Evolutionary conservation across 35 echinoderm and acorn worm genomes (phyloP).

Genomic region (Holothuria glaberrima): DNA sequence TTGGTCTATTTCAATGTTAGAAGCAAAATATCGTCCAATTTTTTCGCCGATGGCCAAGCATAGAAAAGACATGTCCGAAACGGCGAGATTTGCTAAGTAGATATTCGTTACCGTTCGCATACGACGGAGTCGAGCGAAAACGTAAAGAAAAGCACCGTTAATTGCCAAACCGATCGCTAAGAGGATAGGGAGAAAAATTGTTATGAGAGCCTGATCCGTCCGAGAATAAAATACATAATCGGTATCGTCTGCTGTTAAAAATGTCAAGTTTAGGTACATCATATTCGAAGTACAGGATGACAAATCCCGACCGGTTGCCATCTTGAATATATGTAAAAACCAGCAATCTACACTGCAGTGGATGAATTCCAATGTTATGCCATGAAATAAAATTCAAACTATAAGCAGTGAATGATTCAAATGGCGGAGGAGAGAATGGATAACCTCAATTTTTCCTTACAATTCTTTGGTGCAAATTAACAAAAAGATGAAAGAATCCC

Average conservation of each 20-base stretch:
- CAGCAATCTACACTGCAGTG: no score
- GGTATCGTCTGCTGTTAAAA: neutral
- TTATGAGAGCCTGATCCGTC: slow-evolving; percentile 61
- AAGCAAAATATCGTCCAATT: slow-evolving; percentile 52
- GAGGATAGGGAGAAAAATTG: slow-evolving; percentile 70
- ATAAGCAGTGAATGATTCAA: no score
- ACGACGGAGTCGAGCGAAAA: slow-evolving; percentile 59
- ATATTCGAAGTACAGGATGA: slow-evolving; percentile 27
- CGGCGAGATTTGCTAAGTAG: slow-evolving; percentile 84
- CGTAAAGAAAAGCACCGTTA: slow-evolving; percentile 76
- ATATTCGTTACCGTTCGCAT: slow-evolving; percentile 90
- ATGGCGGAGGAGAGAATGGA: no score
- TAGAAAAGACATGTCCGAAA: slow-evolving; percentile 73
- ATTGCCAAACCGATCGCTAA: slow-evolving; percentile 60
- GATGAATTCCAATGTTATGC: no score
- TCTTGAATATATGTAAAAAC: neutral
- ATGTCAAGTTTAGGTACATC: slow-evolving; percentile 3
- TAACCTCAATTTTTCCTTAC: no score
- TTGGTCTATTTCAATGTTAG: slow-evolving; percentile 61
- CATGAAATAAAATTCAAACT: no score
- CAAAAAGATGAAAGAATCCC: no score
- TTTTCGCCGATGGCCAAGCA: slow-evolving; percentile 70
- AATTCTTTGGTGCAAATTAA: no score
- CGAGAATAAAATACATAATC: slow-evolving; percentile 9
- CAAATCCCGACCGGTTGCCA: neutral